These are phyloP conservation scores for Acleris sparsana DNA, from an alignment of 2,888 invertebrate species.

Conservation along the genomic window DNA sequence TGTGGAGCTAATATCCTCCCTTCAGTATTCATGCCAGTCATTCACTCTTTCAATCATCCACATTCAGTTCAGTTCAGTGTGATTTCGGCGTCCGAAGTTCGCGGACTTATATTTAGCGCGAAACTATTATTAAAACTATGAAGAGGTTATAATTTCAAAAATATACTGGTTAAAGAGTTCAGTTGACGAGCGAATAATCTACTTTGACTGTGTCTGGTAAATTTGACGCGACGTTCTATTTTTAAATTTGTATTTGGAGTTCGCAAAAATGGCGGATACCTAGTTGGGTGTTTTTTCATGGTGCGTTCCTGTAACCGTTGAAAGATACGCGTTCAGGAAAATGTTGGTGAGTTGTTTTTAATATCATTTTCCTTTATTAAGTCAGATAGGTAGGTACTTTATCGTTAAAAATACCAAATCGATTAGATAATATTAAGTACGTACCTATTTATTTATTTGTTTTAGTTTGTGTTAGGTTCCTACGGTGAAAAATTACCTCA, in stretches of 20 bases:
- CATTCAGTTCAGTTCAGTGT: slow-evolving; percentile 51
- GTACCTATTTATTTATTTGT: not conserved
- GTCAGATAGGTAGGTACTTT: not conserved
- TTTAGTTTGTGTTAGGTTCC: too few species aligned
- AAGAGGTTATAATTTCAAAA: not conserved
- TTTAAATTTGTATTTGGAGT: slow-evolving; percentile 34
- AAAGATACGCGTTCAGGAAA: slow-evolving; percentile 22
- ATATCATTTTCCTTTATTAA: slow-evolving; percentile 2
- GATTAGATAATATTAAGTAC: not conserved
- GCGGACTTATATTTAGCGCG: slow-evolving; percentile 6
- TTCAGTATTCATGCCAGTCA: slow-evolving; percentile 75
- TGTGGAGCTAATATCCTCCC: slow-evolving; percentile 55
- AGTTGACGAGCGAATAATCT: not conserved
- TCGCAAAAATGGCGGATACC: slow-evolving; percentile 40
- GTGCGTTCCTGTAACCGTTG: slow-evolving; percentile 31
- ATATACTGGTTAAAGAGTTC: not conserved
- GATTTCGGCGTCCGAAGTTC: slow-evolving; percentile 42
- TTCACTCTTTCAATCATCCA: slow-evolving; percentile 64
- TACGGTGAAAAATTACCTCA: too few species aligned
- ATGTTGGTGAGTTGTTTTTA: slow-evolving; percentile 23
- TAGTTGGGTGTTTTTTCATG: slow-evolving; percentile 35
- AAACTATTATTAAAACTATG: not conserved
- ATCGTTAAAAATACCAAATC: not conserved
- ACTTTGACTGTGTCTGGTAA: not conserved
- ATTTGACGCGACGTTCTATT: slow-evolving; percentile 44